phyloP scores from a whole-genome alignment of 2,113 vertebrate genomes.

The Etheostoma cragini region DNA sequence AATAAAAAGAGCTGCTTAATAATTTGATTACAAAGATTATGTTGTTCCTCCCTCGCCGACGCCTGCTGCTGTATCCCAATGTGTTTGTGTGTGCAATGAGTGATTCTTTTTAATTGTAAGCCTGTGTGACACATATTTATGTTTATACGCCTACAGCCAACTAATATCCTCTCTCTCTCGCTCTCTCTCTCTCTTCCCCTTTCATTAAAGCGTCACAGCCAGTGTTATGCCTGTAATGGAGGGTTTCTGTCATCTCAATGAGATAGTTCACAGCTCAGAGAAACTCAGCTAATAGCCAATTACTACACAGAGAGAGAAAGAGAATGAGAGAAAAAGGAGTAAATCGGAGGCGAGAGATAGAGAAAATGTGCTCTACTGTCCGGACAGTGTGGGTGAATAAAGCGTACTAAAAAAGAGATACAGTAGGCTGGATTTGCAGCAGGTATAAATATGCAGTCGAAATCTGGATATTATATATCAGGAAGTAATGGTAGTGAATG shows the following conservation, averaged over 20 bases:
- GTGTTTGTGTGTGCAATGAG: conserved; percentile 18
- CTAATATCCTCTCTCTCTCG: conserved; percentile 33
- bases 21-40: conserved; percentile 67
- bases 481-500: background rate
- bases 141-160: conserved; percentile 48
- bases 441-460: background rate
- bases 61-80: conserved; percentile 16
- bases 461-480: background rate
- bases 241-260: conserved; percentile 67
- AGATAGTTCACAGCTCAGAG: conserved; percentile 66
- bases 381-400: conserved; percentile 36
- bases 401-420: conserved; percentile 15
- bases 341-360: conserved; percentile 27
- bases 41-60: conserved; percentile 24
- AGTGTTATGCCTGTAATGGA: conserved; percentile 60
- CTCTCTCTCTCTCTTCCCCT: conserved; percentile 20
- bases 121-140: conserved; percentile 49
- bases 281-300: conserved; percentile 72
- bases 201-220: conserved; percentile 54
- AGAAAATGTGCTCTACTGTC: conserved; percentile 20
- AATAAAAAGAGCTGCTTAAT: conserved; percentile 58
- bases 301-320: conserved; percentile 45
- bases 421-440: conserved; percentile 21
- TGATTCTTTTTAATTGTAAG: conserved; percentile 44
- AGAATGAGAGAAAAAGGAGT: conserved; percentile 10